A percentile compares a stretch with the other conserved stretches of the same genome.
Conservation (phyloP, 2,888 invertebrate species). For the Empis stercorea region DNA sequence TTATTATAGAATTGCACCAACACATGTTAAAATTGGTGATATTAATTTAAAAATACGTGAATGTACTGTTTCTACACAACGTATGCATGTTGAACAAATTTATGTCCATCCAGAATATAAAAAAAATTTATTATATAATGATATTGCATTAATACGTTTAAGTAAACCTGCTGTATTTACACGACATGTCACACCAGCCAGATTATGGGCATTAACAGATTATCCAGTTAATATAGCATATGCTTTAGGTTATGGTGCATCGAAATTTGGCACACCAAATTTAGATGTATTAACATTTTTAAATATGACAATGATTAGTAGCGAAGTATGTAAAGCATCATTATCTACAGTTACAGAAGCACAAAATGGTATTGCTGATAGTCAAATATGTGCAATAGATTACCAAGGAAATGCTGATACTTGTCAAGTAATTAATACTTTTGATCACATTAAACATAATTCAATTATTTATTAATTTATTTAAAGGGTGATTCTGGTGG, state of each 20-base stretch:
- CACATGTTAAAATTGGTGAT: conserved; percentile 38
- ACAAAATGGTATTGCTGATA: conserved; percentile 7
- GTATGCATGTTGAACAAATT: conserved; percentile 27
- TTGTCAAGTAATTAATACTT: not conserved
- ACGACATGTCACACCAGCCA: conserved; percentile 37
- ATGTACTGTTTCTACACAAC: conserved; percentile 30
- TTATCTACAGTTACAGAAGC: conserved; percentile 1
- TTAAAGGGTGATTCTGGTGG: conserved; percentile 32
- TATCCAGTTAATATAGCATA: conserved; percentile 30
- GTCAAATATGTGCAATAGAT: conserved; percentile 14
- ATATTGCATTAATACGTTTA: conserved; percentile 48
- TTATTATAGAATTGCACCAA: conserved; percentile 22
- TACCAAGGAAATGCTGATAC: not conserved
- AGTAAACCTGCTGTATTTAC: not conserved
- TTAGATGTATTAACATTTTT: conserved; percentile 10
- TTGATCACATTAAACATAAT: no score
- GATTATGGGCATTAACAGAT: conserved; percentile 33
- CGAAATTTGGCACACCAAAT: conserved; percentile 21
- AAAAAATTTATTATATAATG: conserved; percentile 41
- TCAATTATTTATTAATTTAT: no score
- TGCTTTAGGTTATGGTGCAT: conserved; percentile 44
- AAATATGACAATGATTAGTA: conserved; percentile 6
- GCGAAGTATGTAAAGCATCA: conserved; percentile 6
- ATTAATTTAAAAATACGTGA: conserved; percentile 32
- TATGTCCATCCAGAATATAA: conserved; percentile 36